Evolutionary conservation across 2,888 invertebrate species (phyloP), one percentile per base, ranked within the genome.

Genomic region (Deilephila elpenor): DNA sequence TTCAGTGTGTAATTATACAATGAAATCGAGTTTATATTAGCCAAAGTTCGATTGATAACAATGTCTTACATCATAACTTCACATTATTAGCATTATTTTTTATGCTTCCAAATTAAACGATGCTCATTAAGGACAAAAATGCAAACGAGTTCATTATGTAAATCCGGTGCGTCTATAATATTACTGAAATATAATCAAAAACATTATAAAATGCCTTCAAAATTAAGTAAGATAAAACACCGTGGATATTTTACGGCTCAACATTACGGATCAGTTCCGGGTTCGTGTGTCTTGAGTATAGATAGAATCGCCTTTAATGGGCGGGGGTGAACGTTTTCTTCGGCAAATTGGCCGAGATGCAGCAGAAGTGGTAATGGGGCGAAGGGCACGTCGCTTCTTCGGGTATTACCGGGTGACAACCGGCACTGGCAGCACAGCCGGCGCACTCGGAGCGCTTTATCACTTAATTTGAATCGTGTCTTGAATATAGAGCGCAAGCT

Each of bases 381-480:
- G 75, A 78, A 80, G 77, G 79, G 80, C 84, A 86, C 85, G 85
- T 83, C 83, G 82, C 85, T 80, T 83, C 84, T 85, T 84, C 80
- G 83, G 85, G 83, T 84, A 88, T 87, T 87, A 86, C 86, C 80
- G 81, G 84, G 84, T 89, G 90, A 88, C 91, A 90, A 87, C 83
- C 84, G 86, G 85, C 83, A 76, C 85, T 86, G 85, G 86, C 88
- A 81, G 85, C 83, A 77, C 85, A 86, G 86, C 86, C 88, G 84
- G 86, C 83, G 81, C 83, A 83, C 83, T 85, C 83, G 81, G 83
- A 87, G 86, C 90, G 90, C 89, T 91, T 92, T 91, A 91, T 91
- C 92, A 91, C 92, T 91, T 92, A 92, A 92, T 92, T 92, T 91
- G 91, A 93, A 90, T 91, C 92, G 92, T 91, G 92, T 87, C 83